Evolutionary conservation across 2,113 vertebrate genomes (phyloP), one percentile per base, ranked within the genome.

Genomic region (Parotia lawesii): DNA sequence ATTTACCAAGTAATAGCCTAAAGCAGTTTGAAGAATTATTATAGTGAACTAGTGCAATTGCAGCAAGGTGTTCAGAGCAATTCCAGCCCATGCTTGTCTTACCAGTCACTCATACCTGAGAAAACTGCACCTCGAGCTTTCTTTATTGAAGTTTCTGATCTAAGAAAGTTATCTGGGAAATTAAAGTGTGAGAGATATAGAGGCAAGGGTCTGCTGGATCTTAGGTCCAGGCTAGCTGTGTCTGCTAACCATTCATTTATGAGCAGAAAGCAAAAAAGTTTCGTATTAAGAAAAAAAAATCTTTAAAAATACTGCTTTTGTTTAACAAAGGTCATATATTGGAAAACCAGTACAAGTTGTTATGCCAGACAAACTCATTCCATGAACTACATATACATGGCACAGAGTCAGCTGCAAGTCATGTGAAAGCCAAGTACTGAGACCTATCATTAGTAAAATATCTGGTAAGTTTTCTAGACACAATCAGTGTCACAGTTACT

Each of bases 1-100:
- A 57, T 95, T 95, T 95, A 89, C 77, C 84, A 60, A 85, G 81
- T 64, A 78, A 87, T 60, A 85, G 84, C 91, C 77, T 87, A 56
- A 81, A 91, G 91, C 89, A 71, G 11, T 60, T 23, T 53, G 45
- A 91, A 87, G 61, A 89, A 67, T 74, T 71, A 60, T 67, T 78
- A 44, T 10, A 67, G 81, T 4, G n/a, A 81, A 64, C 67, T 13
- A 71, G 44, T 27, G n/a, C 24, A 65, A 51, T 18, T 78, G 80
- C 65, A 89, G 69, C 13, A 56, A 94, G 69, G 80, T 81, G 73
- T 75, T 94, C 25, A 64, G 73, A 87, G 19, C 12, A 28, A 35
- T 67, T 81, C 87, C 48, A 91, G 81, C 44, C 81, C 2, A 2
- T 75, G 89, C 84, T 91, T 89, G 89, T 37, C 56, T 67, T 61